Base-by-base conservation (phyloP, 2,113 vertebrate species). In the Heterotis niloticus region DNA sequence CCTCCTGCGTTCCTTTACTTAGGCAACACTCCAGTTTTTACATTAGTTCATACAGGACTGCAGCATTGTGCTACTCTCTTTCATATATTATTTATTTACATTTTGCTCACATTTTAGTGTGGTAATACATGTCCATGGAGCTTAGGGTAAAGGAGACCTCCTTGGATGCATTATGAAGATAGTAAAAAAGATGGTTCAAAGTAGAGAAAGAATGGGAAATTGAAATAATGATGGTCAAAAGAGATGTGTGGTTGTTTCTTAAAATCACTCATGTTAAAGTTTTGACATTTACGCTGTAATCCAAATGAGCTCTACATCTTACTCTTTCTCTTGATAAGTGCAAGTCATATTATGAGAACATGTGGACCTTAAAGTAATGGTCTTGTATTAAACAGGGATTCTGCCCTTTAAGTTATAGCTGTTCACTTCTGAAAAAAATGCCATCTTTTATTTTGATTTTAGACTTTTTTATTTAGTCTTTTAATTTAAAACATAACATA, bases 61-160 rank as follows among this genome's bases (percentile, higher is more conserved):
- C 12, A 73, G 51, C 57, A 51, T 28, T 69, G 18, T 26, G 18
- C 74, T 70, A 60, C 59, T 60, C 44, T 16, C 69, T 29, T 67
- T 78, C 26, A 69, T 86, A 64, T 74, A 79, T 83, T 77, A 84
- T 83, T 81, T 78, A 81, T 77, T 29, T 26, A 67, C 79, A 44
- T 81, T 82, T 83, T 76, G 64, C 64, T 71, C 74, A 65, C 76
- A 75, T 68, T 75, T 72, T 80, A 57, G 64, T 76, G 75, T 76
- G 81, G 79, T 57, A 54, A 67, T 26, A 57, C 64, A 75, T 75
- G 34, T 75, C 67, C n/a, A 12, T 52, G 17, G 10, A 66, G 9
- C 23, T 18, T 9, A 11, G 34, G 62, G 67, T 10, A 52, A 52
- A 54, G 26, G 29, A 18, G n/a, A 71, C 20, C 7, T 17, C 34